Base-by-base conservation (phyloP, 2,113 vertebrate genomes). In the Naja naja region DNA sequence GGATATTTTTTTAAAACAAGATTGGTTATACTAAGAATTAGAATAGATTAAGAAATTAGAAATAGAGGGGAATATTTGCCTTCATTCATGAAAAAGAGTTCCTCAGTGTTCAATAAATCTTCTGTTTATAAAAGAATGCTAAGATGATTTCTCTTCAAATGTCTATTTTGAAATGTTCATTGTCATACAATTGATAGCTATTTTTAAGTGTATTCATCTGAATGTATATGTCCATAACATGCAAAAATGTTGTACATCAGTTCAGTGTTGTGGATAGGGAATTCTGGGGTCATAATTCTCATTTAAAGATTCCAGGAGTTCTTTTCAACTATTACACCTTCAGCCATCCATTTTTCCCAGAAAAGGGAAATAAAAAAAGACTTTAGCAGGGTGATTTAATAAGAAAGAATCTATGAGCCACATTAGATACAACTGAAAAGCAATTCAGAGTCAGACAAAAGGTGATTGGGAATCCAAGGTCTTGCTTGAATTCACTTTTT, bases 401-500 rank as follows among this genome's bases (percentile, higher is more conserved):
- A 69, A 85, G 85, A 54, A 88, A 39, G 49, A 30, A 92, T 69
- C n/a, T 88, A 69, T 53, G n/a, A 69, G 53, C 47, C 39, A 18
- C 47, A 74, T 92, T 88, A 43, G 49, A 47, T 52, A 88, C 5
- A 88, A 74, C 91, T 30, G 86, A 69, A 88, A 92, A 92, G 86
- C 56, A 54, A 74, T 92, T 92, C 85, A 90, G 27, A 90, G 56
- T 47, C 58, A 90, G 85, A 64, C 85, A 64, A 27, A 74, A 69
- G 85, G 18, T 93, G 30, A 87, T n/a, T 87, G 49, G 54, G 85
- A 52, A 53, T 52, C 74, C 54, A 52, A 90, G 8, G 52, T 69
- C 22, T 56, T 91, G 60, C 39, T 25, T 93, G 60, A 87, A 91
- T 88, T 93, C 52, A 39, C 58, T 91, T 91, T 74, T 56, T 49